A percentile compares a stretch with the other conserved stretches of the same genome.
Conservation (phyloP, 2,797 vertebrate species). For the Bradypodion ventrale region DNA sequence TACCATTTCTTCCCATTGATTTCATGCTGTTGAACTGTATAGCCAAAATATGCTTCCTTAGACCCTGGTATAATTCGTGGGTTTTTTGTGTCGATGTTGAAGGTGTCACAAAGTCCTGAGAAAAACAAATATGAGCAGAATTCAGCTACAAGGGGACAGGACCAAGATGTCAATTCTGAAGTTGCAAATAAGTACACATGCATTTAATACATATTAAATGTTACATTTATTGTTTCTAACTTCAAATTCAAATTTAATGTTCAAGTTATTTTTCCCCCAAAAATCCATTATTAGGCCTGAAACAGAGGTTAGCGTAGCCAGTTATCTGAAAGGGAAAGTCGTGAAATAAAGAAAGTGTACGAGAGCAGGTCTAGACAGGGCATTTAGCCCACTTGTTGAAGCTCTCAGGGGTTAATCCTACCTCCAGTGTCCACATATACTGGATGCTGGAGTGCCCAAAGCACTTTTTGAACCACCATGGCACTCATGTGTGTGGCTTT, state of each 20-base stretch:
- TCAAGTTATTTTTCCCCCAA: background rate
- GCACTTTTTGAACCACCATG: no score
- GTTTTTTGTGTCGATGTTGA: conserved; percentile 90
- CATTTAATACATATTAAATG: background rate
- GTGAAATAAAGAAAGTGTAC: no score
- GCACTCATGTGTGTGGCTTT: no score
- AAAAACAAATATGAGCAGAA: background rate
- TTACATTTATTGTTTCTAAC: background rate
- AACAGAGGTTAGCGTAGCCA: no score
- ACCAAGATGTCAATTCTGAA: fast-evolving
- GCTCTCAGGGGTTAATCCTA: no score
- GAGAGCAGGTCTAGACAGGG: no score
- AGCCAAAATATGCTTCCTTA: conserved; percentile 91
- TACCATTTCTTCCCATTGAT: conserved; percentile 93
- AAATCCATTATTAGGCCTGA: background rate
- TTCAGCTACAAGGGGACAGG: background rate
- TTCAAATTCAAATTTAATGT: background rate
- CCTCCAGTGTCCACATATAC: no score
- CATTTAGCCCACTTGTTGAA: no score
- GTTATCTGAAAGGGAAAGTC: no score
- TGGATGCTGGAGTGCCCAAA: no score
- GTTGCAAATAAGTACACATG: background rate
- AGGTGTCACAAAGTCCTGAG: conserved; percentile 83
- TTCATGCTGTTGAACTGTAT: conserved; percentile 95
- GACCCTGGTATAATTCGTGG: conserved; percentile 88